A percentile compares a stretch with the other conserved stretches of the same genome.
phyloP scores from a whole-genome alignment of 2,113 vertebrate species.

The Brachypteracias leptosomus region DNA sequence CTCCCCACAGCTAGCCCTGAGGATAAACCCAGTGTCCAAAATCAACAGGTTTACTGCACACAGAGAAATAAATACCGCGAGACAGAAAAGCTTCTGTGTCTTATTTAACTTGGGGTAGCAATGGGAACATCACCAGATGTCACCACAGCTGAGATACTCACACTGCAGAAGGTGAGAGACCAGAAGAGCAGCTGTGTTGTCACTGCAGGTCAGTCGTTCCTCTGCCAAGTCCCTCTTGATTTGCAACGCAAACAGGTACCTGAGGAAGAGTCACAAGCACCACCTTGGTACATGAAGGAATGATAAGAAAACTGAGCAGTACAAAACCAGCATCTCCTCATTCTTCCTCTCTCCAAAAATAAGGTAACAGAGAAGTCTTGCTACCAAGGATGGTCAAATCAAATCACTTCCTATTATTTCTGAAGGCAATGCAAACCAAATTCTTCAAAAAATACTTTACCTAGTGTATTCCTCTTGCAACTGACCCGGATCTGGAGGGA shows the following conservation, averaged over 20 bases:
- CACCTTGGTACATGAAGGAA: background rate
- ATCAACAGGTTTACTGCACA: background rate
- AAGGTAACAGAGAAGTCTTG: background rate
- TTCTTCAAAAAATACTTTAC: constrained; percentile 58
- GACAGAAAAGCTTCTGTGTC: background rate
- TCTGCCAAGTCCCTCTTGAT: constrained; percentile 93
- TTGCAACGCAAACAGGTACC: constrained; percentile 94
- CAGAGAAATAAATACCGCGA: background rate
- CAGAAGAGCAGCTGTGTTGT: constrained; percentile 88
- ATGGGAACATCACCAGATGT: accelerated
- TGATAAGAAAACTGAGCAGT: background rate
- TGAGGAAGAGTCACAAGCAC: constrained; percentile 33
- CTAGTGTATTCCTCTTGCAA: constrained; percentile 95
- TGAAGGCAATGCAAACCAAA: background rate
- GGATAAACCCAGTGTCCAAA: background rate
- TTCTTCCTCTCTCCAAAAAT: background rate
- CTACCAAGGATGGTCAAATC: background rate
- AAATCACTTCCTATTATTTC: background rate
- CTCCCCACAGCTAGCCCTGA: background rate
- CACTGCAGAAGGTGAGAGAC: constrained; percentile 91
- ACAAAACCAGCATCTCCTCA: background rate
- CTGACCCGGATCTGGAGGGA: constrained; percentile 95
- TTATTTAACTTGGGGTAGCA: background rate
- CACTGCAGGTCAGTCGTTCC: constrained; percentile 83
- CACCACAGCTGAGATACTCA: constrained; percentile 56